Evolutionary conservation across 1,140 invertebrate genomes (phyloP), one percentile per base, ranked within the genome.

Genomic region (Dryas iulia): DNA sequence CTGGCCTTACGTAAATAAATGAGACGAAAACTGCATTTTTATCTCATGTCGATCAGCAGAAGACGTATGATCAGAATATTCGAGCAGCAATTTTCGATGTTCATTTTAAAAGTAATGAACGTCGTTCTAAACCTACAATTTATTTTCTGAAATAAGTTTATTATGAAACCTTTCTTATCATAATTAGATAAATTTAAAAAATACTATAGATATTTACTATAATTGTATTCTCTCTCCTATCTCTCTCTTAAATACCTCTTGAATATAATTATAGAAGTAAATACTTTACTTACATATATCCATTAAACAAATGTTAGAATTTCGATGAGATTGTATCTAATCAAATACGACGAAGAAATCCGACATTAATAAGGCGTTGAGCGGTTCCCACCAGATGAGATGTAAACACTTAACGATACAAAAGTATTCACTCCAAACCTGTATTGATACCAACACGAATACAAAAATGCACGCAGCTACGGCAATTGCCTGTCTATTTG

Each of bases 1-100:
- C 72, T 67, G 71, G 64, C 67, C 61, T 69, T 78, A 73, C 73
- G 74, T 78, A 78, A 73, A 73, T 78, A 78, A 76, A 77, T 69
- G 66, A 66, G 57, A 64, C 47, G 54, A 73, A 52, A 47, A 71
- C 54, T 26, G 69, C 39, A 63, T 68, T 64, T 59, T 72, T 73
- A 78, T 78, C 73, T 71, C 8, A 47, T 67, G 54, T 71, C 71
- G 66, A 78, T 71, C 73, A 54, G 59, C 18, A 47, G 62, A 65
- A 73, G 66, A 74, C 66, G 66, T 59, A 72, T 67, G 58, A 74
- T 60, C 60, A 59, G 62, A 66, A 77, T 72, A 72, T 74, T 74
- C 14, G 24, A 47, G n/a, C 66, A 61, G 66, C 67, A 74, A 71
- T 71, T 74, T 73, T 68, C 62, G 26, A 14, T 3, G 8, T 47